Percentiles rank a stretch among this genome's conserved stretches.
phyloP scores from a whole-genome alignment of 1,140 invertebrate species.

The Eupeodes corollae region DNA sequence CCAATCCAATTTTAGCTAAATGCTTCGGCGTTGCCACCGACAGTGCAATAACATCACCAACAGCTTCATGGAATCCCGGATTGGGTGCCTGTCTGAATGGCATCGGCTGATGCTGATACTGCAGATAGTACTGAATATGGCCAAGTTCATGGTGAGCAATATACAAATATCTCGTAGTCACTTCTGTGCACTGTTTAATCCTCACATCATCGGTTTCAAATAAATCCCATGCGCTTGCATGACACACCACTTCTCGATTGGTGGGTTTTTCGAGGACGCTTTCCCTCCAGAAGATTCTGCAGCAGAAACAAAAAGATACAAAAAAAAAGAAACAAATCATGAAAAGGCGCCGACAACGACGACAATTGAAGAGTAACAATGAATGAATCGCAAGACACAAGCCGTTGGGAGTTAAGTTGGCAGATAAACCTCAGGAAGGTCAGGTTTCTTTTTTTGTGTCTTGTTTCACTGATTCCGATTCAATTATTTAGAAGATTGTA shows the following conservation, averaged over 20 bases:
- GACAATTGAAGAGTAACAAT: conserved; percentile 4
- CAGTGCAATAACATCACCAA: conserved; percentile 56
- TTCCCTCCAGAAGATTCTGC: conserved; percentile 58
- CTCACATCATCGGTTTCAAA: conserved; percentile 48
- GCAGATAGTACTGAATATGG: conserved; percentile 62
- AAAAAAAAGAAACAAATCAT: conserved; percentile 43
- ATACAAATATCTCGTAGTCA: conserved; percentile 55
- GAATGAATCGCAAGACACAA: background rate
- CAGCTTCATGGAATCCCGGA: conserved; percentile 64
- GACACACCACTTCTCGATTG: conserved; percentile 53
- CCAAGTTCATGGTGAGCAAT: conserved; percentile 70
- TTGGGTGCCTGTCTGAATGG: conserved; percentile 60
- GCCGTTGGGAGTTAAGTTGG: too few species aligned
- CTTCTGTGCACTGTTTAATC: conserved; percentile 67
- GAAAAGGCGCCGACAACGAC: conserved; percentile 22
- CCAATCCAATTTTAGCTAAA: conserved; percentile 43
- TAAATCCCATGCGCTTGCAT: conserved; percentile 73
- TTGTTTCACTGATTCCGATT: too few species aligned
- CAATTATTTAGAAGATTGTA: too few species aligned
- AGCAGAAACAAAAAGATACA: background rate
- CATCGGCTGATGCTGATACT: conserved; percentile 56
- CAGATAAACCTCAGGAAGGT: too few species aligned
- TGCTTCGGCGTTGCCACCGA: conserved; percentile 49
- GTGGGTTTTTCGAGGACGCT: conserved; percentile 59
- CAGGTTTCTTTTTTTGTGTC: too few species aligned